Percentiles rank a stretch among this genome's conserved stretches.
phyloP scores from a whole-genome alignment of 2,797 vertebrate genomes.

The Propithecus perrieri region DNA sequence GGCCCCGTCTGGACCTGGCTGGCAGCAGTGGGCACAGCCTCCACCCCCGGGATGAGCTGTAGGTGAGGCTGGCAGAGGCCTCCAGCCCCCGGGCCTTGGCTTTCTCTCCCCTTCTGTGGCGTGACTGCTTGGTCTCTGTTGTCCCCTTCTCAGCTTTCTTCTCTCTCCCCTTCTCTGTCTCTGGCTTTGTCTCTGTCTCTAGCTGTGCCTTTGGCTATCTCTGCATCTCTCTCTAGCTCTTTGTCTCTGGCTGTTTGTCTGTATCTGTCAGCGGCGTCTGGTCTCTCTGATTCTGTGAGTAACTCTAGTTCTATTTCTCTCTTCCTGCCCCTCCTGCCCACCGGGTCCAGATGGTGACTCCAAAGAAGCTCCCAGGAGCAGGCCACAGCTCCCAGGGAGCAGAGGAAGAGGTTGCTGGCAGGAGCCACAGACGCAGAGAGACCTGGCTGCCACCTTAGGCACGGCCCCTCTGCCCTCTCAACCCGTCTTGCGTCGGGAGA shows the following conservation, averaged over 20 bases:
- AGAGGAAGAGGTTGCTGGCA: background rate
- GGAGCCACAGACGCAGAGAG: background rate
- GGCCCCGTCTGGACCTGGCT: slow-evolving; percentile 63
- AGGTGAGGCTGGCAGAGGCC: slow-evolving; percentile 63
- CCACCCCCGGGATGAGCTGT: slow-evolving; percentile 92
- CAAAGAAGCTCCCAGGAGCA: background rate
- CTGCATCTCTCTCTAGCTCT: background rate
- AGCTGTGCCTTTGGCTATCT: background rate
- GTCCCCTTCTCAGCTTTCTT: background rate
- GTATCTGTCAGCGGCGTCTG: background rate
- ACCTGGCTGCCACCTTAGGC: background rate
- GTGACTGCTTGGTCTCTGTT: background rate
- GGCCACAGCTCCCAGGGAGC: background rate
- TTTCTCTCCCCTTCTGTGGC: background rate
- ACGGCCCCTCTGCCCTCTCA: background rate
- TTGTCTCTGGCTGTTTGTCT: background rate
- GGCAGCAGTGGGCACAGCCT: slow-evolving; percentile 79
- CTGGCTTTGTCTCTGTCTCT: too few species aligned
- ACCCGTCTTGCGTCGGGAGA: background rate
- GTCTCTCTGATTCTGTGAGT: background rate
- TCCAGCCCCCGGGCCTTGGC: accelerated
- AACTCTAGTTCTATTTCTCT: background rate
- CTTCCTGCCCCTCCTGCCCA: background rate
- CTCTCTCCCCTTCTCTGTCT: background rate
- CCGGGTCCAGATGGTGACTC: background rate